Evolutionary conservation across 2,113 vertebrate species (phyloP), one percentile per base, ranked within the genome.

Genomic region (Epinephelus fuscoguttatus): DNA sequence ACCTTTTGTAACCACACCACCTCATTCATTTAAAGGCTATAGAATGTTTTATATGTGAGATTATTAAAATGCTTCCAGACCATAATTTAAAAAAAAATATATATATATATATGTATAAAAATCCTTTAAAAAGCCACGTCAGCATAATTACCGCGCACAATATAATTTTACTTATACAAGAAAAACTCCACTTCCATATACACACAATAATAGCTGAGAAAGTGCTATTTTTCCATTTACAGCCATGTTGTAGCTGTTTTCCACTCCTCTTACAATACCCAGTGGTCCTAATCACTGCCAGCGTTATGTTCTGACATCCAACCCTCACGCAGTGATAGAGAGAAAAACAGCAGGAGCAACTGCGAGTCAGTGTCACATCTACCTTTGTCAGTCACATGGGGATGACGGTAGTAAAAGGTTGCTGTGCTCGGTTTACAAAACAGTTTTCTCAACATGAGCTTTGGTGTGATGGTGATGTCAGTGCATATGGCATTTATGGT

Each of bases 231-330:
- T 52, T 25, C 47, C 50, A 49, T 62, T 64, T 61, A 49, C 3
- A 56, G 40, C 55, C 78, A 62, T 5, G 12, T 12, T 63, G 7
- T 47, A 25, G 47, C 23, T 49, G 30, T 75, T 82, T 60, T 60
- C 52, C 52, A 53, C n/a, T 3, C 8, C 49, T n/a, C 23, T 63
- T 78, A 86, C 56, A 63, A 86, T 53, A 70, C 78, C 84, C 78
- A 67, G 53, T 11, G 1, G 70, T 42, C 52, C 64, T 59, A 13
- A 75, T 75, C 57, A 30, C 37, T 68, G 61, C 23, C 18, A 14
- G 67, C 45, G 37, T 57, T 49, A 55, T 37, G 25, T 1, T 25
- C 62, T 55, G 33, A 68, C 45, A 60, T 37, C 52, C 40, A 23
- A 14, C 56, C 17, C 60, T 25, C 10, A 50, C 30, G 33, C 40